Conservation (phyloP, 1,140 invertebrate genomes). For the Nixonia krombeini region DNA sequence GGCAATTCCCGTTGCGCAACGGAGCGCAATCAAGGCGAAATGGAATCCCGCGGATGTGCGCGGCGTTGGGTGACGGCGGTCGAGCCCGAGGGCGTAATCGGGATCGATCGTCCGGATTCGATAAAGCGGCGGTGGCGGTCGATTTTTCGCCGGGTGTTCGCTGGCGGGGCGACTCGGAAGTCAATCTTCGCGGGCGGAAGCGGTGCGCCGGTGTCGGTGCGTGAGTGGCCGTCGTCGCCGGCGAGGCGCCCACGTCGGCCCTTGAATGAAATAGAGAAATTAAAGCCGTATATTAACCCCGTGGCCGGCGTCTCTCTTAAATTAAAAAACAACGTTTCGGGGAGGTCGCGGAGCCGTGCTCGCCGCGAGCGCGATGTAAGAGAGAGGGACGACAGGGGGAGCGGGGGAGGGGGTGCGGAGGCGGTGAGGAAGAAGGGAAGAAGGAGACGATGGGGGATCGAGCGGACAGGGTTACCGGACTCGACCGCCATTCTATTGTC, state of each 20-base stretch:
- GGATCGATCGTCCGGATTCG: conserved; percentile 41
- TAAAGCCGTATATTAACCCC: conserved; percentile 70
- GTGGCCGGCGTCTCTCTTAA: conserved; percentile 58
- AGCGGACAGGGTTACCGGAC: conserved; percentile 52
- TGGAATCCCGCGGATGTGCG: no score
- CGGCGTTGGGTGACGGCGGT: no score
- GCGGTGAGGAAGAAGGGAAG: conserved; percentile 1
- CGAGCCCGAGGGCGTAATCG: conserved; percentile 8
- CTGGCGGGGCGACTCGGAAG: conserved; percentile 59
- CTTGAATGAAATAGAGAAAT: conserved; percentile 68
- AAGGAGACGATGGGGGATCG: conserved; percentile 13
- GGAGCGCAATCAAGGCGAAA: no score
- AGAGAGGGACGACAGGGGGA: background rate
- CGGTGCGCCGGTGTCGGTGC: conserved; percentile 50
- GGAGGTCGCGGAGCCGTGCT: conserved; percentile 10
- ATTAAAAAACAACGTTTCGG: conserved; percentile 71
- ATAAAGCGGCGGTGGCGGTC: conserved; percentile 4
- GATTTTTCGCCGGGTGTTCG: conserved; percentile 32
- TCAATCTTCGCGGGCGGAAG: conserved; percentile 68
- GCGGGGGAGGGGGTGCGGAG: background rate
- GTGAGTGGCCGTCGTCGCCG: conserved; percentile 17
- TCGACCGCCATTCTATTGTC: conserved; percentile 62
- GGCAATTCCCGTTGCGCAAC: no score
- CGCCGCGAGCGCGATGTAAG: conserved; percentile 5
- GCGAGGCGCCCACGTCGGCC: conserved; percentile 30